Conservation (phyloP, 1,140 invertebrate species). For the Bombus breviceps region DNA sequence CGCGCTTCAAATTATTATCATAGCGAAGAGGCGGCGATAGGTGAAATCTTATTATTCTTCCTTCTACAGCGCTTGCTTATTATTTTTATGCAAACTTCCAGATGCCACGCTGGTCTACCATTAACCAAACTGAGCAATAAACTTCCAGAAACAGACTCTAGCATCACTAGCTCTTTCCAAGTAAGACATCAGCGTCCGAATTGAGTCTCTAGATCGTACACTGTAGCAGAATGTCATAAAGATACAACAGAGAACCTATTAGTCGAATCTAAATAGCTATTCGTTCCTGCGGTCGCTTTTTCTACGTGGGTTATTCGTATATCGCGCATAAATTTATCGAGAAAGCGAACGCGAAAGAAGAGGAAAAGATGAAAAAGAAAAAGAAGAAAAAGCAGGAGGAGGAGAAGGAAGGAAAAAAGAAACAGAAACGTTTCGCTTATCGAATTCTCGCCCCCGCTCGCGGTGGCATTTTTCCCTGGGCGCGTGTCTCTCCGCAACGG, state of each 20-base stretch:
- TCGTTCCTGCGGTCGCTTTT: too few species aligned
- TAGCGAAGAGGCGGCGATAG: background rate
- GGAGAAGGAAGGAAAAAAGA: background rate
- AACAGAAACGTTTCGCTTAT: constrained; percentile 14
- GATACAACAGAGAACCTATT: background rate
- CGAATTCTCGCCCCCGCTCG: constrained; percentile 5
- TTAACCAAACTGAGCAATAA: background rate
- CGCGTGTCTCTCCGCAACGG: background rate
- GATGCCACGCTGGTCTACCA: background rate
- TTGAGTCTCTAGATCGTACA: too few species aligned
- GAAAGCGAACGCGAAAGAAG: background rate
- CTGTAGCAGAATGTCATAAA: too few species aligned
- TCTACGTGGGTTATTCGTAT: too few species aligned
- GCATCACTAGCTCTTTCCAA: too few species aligned
- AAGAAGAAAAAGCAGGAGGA: background rate
- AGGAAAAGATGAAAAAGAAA: background rate
- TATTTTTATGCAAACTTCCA: background rate
- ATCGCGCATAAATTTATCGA: background rate
- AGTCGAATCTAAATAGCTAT: background rate
- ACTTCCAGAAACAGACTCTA: background rate
- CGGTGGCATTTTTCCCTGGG: constrained; percentile 29
- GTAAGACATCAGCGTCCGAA: too few species aligned
- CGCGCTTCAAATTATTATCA: background rate
- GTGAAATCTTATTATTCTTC: background rate
- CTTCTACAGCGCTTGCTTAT: background rate